Evolutionary conservation across 1,140 invertebrate genomes (phyloP).

Genomic region (Bombus consobrinus): DNA sequence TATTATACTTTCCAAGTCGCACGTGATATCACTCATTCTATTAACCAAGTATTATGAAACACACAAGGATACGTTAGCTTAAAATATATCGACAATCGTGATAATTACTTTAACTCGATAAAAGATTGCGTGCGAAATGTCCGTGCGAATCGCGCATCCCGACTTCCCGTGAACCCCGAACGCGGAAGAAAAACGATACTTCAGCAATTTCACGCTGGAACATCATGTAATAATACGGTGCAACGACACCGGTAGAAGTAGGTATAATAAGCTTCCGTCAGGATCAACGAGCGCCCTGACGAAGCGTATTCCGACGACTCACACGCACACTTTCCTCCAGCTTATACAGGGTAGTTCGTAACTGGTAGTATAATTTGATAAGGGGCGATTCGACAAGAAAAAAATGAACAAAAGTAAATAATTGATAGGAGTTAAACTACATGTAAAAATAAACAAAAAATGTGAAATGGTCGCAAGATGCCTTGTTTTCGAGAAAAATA

Average conservation of each 20-base stretch:
- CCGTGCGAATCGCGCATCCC: constrained; percentile 38
- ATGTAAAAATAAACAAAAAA: no score
- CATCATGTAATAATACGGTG: not conserved
- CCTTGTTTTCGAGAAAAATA: no score
- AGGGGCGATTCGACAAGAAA: no score
- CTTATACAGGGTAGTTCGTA: no score
- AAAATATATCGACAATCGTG: not conserved
- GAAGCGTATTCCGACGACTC: not conserved
- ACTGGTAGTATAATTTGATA: no score
- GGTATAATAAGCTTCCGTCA: constrained; percentile 2
- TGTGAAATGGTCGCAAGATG: no score
- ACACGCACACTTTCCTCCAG: not conserved
- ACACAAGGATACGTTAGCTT: not conserved
- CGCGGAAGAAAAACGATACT: constrained; percentile 13
- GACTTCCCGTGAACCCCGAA: constrained; percentile 17
- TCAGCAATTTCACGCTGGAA: not conserved
- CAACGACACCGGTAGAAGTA: not conserved
- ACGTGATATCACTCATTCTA: not conserved
- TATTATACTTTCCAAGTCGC: not conserved
- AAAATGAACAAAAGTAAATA: no score
- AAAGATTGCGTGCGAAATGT: constrained; percentile 19
- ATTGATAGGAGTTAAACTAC: no score
- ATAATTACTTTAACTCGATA: not conserved
- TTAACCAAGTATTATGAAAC: not conserved
- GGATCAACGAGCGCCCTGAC: not conserved